Base-by-base conservation (phyloP, 2,113 vertebrate genomes). In the Cyprinodon brontotheroides region DNA sequence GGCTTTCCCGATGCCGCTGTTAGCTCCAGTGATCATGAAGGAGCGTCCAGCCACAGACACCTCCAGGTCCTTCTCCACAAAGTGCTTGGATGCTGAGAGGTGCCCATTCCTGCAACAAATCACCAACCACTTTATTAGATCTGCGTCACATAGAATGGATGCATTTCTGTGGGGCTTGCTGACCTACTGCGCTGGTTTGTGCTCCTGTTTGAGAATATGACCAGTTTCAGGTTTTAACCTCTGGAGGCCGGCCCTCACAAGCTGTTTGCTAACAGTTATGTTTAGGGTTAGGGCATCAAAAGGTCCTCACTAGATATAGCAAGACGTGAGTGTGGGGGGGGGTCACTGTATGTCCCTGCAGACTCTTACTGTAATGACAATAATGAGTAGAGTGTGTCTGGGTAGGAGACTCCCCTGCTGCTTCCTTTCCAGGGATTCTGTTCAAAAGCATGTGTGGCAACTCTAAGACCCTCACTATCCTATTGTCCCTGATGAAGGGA, bases 21-120 rank as follows among this genome's bases (percentile, higher is more conserved):
- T 95, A 72, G 94, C 93, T 80, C 94, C 94, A 11, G 94, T 95
- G 40, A 95, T 94, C 93, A 95, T 91, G 89, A 93, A 94, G 77
- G 91, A 83, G n/a, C 90, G 90, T 70, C 94, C 94, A 0, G 93
- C 94, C 89, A 94, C 1, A 9, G 94, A 91, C 68, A 93, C 87
- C 39, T 95, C 94, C 77, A 95, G 79, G 79, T 95, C 94, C 90
- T 95, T 94, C 85, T 95, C 94, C 84, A 91, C 87, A 75, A 95
- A 95, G 20, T 70, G 83, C 86, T 94, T 94, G 59, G 94, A 93
- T 2, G 92, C 89, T 2, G 93, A 76, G 68, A 93, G 80, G 87
- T 87, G 94, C 50, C 86, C 92, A 63, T 80, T 92, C 85, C 94
- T 95, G 81, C 13, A 74, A 83, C 40, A 88, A 11, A 82, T 17